phyloP scores from a whole-genome alignment of 2,888 invertebrate genomes.

The Philhelius pedissequus region DNA sequence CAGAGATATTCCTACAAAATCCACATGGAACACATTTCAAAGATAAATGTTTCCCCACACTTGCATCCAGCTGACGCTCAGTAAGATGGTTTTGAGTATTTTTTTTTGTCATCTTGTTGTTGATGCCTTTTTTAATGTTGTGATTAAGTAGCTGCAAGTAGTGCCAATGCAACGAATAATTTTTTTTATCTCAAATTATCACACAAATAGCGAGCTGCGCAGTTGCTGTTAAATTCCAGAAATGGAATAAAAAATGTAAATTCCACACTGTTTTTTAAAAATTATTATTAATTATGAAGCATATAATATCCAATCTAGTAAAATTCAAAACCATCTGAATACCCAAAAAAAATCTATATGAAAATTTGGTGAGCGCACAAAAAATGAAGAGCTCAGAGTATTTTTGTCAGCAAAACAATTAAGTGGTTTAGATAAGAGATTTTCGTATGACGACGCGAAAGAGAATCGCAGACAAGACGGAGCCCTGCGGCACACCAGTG shows the following conservation, averaged over 20 bases:
- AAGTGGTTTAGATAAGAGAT: too few relatives aligned
- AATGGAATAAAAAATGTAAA: neutral
- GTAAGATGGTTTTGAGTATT: neutral
- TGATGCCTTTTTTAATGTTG: neutral
- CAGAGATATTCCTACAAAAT: slow-evolving; percentile 5
- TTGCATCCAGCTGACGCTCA: neutral
- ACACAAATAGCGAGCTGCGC: neutral
- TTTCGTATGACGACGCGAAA: too few relatives aligned
- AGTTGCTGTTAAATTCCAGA: neutral
- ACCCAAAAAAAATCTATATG: too few relatives aligned
- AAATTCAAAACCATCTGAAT: too few relatives aligned
- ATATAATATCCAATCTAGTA: too few relatives aligned
- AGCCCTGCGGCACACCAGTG: too few relatives aligned
- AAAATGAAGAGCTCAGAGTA: too few relatives aligned
- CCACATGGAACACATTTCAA: slow-evolving; percentile 7
- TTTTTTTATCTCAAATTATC: neutral
- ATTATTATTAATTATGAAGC: too few relatives aligned
- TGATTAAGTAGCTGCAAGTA: neutral
- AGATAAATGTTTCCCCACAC: slow-evolving; percentile 5
- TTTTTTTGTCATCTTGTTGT: neutral
- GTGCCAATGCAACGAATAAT: neutral
- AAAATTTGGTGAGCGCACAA: too few relatives aligned
- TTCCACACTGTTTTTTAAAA: neutral
- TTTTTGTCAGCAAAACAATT: too few relatives aligned
- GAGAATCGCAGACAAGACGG: too few relatives aligned